Conservation (phyloP, 1,140 invertebrate genomes). For the Formica selysi region DNA sequence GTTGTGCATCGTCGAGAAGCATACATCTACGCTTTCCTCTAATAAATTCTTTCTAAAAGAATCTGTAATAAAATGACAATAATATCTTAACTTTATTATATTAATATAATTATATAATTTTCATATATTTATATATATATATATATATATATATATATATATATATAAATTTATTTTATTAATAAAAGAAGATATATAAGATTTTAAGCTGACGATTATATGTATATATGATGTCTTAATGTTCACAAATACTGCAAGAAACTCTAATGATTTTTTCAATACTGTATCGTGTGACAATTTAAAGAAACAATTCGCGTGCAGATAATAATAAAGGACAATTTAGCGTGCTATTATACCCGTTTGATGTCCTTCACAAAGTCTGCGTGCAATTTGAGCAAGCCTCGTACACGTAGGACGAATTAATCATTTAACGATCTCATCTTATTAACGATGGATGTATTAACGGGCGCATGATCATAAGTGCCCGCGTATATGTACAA, state of each 20-base stretch:
- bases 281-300: neutral
- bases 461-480: slow-evolving; percentile 38
- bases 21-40: no score
- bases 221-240: no score
- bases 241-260: no score
- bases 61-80: neutral
- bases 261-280: no score
- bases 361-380: slow-evolving; percentile 48
- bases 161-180: neutral
- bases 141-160: no score
- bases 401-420: slow-evolving; percentile 31
- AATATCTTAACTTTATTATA: neutral
- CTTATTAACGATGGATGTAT: slow-evolving; percentile 56
- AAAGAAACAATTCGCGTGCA: slow-evolving; percentile 30
- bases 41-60: no score
- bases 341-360: neutral
- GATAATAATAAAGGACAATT: slow-evolving; percentile 39
- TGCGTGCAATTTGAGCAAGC: slow-evolving; percentile 21
- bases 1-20: slow-evolving; percentile 29
- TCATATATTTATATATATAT: no score
- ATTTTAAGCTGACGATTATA: no score
- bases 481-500: slow-evolving; percentile 30
- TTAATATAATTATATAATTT: neutral
- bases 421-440: slow-evolving; percentile 58
- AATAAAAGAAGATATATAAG: no score